phyloP scores from a whole-genome alignment of 2,113 vertebrate genomes.

The Rhegmatorhina hoffmannsi region DNA sequence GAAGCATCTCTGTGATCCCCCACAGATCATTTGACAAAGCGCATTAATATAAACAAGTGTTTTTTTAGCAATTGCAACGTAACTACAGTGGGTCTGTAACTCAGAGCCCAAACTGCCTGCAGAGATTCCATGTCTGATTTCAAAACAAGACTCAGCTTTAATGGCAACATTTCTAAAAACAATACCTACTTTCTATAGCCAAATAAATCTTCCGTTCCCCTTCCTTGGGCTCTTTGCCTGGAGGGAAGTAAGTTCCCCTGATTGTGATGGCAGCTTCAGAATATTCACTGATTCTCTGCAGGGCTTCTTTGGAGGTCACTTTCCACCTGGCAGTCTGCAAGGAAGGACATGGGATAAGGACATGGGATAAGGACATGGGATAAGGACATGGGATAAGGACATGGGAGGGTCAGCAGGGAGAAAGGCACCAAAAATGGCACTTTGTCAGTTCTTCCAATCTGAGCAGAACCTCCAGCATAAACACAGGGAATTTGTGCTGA shows the following conservation, averaged over 20 bases:
- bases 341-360: neutral
- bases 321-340: slow-evolving; percentile 98
- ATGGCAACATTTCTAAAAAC: neutral
- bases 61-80: neutral
- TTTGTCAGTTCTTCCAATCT: neutral
- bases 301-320: slow-evolving; percentile 97
- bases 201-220: slow-evolving; percentile 98
- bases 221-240: slow-evolving; percentile 98
- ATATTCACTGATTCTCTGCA: slow-evolving; percentile 98
- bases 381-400: neutral
- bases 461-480: neutral
- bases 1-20: neutral
- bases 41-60: neutral
- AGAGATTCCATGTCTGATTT: neutral
- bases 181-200: slow-evolving; percentile 94
- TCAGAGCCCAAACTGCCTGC: neutral
- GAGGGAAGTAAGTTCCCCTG: slow-evolving; percentile 97
- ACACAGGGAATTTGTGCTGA: neutral
- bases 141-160: neutral
- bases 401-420: neutral
- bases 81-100: neutral
- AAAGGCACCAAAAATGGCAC: neutral
- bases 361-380: no score
- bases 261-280: slow-evolving; percentile 99
- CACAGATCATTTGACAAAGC: neutral